Evolutionary conservation across 1,140 invertebrate species (phyloP), one percentile per base, ranked within the genome.

Genomic region (Bombus ignitus): DNA sequence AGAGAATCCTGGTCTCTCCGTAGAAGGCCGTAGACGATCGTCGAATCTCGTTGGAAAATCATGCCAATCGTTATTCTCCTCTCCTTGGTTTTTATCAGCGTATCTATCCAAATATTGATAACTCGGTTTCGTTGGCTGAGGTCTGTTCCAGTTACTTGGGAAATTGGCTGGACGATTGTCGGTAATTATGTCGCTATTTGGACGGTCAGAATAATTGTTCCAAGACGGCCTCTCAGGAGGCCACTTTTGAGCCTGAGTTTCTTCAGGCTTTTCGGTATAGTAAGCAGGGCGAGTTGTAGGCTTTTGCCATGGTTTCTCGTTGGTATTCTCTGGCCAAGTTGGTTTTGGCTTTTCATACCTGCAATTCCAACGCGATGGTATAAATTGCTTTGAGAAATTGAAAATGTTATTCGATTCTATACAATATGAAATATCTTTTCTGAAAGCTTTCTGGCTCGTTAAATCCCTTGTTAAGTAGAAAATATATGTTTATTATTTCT

Each of bases 121-220:
- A n/a, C 75, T 82, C 4, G 92, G 90, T 42, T 92, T 94, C 12
- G 82, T 25, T 0, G 87, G 75, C 28, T 91, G 92, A 44, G 92
- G 93, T 53, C 86, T 90, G 59, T 92, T 92, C 94, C 93, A 95
- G 39, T 91, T 93, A 28, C 95, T 95, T 1, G 97, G 97, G 82
- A 97, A 97, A 88, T 97, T 96, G 1, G 96, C 92, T 0, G 97
- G 97, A 72, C 96, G 94, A 32, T 96, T 95, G 91, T 97, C 97
- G 0, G 97, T 97, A 71, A 97, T 96, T 53, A 97, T 96, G 32
- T 96, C 96, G 12, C 87, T 90, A 28, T 76, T 85, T 2, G 72
- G 91, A 77, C 59, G 94, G 86, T 92, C 89, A 0, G 86, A 53
- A 78, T 93, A 93, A 32, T 93, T 92, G 80, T 95, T 93, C 94